Conservation (phyloP, 2,113 vertebrate genomes). For the Eurypyga helias region DNA sequence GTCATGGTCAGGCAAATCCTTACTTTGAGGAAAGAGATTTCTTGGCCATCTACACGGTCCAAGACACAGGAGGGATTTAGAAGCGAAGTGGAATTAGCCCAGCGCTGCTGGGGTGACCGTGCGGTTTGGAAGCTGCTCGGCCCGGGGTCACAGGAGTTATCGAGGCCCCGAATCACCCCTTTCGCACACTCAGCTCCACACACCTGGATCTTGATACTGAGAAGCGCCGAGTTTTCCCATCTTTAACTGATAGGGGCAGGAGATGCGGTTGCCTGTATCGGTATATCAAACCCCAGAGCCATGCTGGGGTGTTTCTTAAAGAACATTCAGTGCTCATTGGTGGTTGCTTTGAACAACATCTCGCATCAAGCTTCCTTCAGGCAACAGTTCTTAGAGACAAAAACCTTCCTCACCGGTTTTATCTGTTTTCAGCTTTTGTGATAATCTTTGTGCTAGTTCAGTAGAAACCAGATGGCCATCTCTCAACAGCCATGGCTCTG, state of each 20-base stretch:
- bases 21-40: not conserved
- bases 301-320: not conserved
- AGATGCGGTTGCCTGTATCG: not conserved
- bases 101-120: not conserved
- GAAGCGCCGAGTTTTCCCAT: not conserved
- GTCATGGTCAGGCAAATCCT: not conserved
- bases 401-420: not conserved
- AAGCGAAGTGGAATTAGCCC: not conserved
- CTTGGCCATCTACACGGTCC: not conserved
- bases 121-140: not conserved
- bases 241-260: not conserved
- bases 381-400: not conserved
- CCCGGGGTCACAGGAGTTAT: not conserved
- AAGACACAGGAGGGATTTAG: not conserved
- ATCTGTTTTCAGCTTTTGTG: not conserved
- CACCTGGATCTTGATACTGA: fast-evolving
- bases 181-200: fast-evolving
- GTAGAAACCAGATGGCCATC: not conserved
- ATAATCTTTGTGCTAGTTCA: not conserved
- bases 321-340: not conserved
- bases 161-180: fast-evolving
- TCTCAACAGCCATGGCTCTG: not conserved
- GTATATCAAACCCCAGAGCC: not conserved
- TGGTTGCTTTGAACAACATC: not conserved
- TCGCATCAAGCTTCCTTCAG: fast-evolving